Conservation (phyloP, 1,140 invertebrate genomes). For the Acyrthosiphon pisum region DNA sequence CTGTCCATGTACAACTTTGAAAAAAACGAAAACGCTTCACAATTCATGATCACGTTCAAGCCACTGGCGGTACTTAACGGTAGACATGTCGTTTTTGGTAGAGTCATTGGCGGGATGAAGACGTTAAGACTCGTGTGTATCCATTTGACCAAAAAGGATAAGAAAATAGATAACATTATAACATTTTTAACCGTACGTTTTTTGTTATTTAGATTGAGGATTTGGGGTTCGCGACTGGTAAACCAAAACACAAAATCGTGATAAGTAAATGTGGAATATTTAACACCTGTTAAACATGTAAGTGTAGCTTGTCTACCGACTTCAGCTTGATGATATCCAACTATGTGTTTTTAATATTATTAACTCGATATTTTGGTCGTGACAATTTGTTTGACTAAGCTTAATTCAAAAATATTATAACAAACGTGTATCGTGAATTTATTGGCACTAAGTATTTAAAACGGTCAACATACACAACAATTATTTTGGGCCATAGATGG, state of each 20-base stretch:
- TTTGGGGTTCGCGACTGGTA: conserved; percentile 5
- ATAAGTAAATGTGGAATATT: conserved; percentile 10
- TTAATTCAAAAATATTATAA: too few species aligned
- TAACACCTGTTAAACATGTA: background rate
- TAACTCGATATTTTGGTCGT: too few species aligned
- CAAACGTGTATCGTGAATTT: too few species aligned
- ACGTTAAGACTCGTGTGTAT: background rate
- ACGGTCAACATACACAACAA: too few species aligned
- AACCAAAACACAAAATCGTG: conserved; percentile 37
- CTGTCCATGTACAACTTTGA: conserved; percentile 40
- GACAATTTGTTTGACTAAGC: too few species aligned
- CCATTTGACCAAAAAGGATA: background rate
- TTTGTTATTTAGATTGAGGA: conserved; percentile 27
- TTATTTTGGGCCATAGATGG: too few species aligned
- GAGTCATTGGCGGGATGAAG: background rate
- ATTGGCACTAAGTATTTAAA: too few species aligned
- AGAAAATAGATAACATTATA: background rate
- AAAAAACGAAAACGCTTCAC: conserved; percentile 13
- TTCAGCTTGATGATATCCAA: background rate
- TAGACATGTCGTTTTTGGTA: conserved; percentile 32
- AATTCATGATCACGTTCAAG: conserved; percentile 44
- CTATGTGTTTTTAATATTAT: too few species aligned
- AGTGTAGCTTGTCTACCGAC: background rate
- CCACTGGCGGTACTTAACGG: background rate
- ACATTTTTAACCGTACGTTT: background rate